phyloP scores from a whole-genome alignment of 2,797 vertebrate species.

The Triplophysa yarkandensis region DNA sequence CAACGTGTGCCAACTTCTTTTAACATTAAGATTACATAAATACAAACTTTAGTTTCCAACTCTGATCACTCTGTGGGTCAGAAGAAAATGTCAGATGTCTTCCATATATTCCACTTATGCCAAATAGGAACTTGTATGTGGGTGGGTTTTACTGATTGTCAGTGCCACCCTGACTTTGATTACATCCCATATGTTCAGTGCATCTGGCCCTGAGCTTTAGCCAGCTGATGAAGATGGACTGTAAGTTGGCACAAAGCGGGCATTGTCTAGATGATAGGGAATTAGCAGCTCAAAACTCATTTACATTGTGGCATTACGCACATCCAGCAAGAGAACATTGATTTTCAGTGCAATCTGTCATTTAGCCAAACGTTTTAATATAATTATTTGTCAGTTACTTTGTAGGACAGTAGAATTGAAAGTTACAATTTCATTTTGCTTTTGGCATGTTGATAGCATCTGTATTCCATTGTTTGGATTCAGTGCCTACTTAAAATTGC shows the following conservation, averaged over 20 bases:
- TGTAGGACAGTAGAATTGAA: too few species aligned
- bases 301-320: conserved; percentile 13
- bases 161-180: conserved; percentile 43
- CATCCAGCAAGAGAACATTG: conserved; percentile 4
- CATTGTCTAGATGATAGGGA: conserved; percentile 3
- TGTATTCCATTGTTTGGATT: too few species aligned
- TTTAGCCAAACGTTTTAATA: background rate
- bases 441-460: too few species aligned
- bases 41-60: too few species aligned
- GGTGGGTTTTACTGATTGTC: conserved; percentile 46
- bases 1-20: conserved; percentile 24
- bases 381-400: background rate
- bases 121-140: conserved; percentile 23
- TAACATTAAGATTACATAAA: conserved; percentile 36
- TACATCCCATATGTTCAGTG: conserved; percentile 34
- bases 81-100: background rate
- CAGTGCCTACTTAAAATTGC: too few species aligned
- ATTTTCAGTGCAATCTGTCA: background rate
- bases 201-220: conserved; percentile 35
- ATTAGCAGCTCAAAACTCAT: conserved; percentile 4
- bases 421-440: too few species aligned
- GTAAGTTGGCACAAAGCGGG: conserved; percentile 48
- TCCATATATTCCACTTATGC: conserved; percentile 18
- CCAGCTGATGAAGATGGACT: conserved; percentile 49
- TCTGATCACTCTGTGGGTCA: background rate